These are phyloP conservation scores for Vollenhovia emeryi DNA, from an alignment of 1,140 invertebrate genomes.

Conservation along the genomic window DNA sequence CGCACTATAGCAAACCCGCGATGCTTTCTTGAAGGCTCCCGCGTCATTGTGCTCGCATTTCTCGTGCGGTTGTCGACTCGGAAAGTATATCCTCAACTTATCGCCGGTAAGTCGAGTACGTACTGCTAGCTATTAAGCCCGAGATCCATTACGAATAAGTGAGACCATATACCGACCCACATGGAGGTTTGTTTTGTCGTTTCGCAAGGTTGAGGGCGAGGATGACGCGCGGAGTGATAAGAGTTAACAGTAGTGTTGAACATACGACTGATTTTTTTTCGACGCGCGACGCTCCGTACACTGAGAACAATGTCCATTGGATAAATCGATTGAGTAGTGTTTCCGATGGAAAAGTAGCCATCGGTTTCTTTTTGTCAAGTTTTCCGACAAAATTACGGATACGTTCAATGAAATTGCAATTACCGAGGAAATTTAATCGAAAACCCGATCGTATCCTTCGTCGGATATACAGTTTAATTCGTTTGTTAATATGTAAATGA, in stretches of 20 bases:
- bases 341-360: too few species aligned
- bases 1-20: conserved; percentile 68
- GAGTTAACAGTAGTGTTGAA: conserved; percentile 22
- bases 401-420: too few species aligned
- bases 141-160: conserved; percentile 24
- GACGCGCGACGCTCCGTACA: neutral
- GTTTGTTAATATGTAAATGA: too few species aligned
- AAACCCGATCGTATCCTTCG: too few species aligned
- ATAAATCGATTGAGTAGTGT: too few species aligned
- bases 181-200: neutral
- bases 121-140: conserved; percentile 31
- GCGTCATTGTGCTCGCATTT: conserved; percentile 83
- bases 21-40: conserved; percentile 79
- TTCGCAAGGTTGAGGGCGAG: neutral
- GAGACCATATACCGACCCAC: neutral
- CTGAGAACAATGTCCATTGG: too few species aligned
- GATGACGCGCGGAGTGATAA: conserved; percentile 20
- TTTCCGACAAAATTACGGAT: too few species aligned
- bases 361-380: too few species aligned
- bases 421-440: too few species aligned
- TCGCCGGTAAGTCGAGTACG: conserved; percentile 80
- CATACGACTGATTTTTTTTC: neutral
- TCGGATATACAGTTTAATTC: too few species aligned
- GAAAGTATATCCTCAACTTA: conserved; percentile 84
- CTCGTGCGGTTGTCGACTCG: conserved; percentile 86